These are phyloP conservation scores for Melozone crissalis DNA, from an alignment of 2,113 vertebrate genomes.

Conservation along the genomic window DNA sequence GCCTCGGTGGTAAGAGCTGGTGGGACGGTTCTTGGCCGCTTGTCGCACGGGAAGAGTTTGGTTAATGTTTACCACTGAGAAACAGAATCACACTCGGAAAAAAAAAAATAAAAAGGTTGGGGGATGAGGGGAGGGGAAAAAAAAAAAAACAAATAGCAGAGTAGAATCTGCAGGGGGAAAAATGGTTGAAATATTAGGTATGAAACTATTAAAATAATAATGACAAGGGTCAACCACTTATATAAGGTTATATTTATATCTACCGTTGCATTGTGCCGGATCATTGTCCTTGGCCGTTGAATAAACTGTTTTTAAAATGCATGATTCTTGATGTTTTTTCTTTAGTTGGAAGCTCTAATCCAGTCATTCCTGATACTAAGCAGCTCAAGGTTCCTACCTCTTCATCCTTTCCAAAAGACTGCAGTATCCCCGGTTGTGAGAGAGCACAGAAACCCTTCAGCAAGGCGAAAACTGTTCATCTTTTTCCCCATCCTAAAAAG, in stretches of 20 bases:
- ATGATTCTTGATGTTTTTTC: constrained; percentile 69
- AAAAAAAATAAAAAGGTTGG: not conserved
- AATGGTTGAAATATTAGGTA: constrained; percentile 59
- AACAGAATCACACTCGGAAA: constrained; percentile 24
- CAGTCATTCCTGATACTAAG: constrained; percentile 57
- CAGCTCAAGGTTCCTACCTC: constrained; percentile 60
- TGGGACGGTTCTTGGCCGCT: constrained; percentile 52
- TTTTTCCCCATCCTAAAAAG: not conserved
- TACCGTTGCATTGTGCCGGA: constrained; percentile 66
- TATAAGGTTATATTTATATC: constrained; percentile 70
- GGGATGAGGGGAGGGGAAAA: not conserved
- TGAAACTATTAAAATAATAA: constrained; percentile 62
- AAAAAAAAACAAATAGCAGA: not conserved
- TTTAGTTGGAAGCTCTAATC: constrained; percentile 63
- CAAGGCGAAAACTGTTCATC: not conserved
- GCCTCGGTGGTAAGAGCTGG: constrained; percentile 40
- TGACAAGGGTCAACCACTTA: constrained; percentile 72
- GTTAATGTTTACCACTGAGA: constrained; percentile 63
- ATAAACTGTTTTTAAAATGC: constrained; percentile 70
- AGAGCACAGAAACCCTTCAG: constrained; percentile 38
- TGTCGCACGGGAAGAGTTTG: constrained; percentile 51
- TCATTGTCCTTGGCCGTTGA: constrained; percentile 64
- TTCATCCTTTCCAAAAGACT: constrained; percentile 51
- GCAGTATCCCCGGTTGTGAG: constrained; percentile 34
- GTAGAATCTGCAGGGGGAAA: constrained; percentile 6